These are phyloP conservation scores for Celastrina argiolus DNA, from an alignment of 2,888 invertebrate genomes.

Conservation along the genomic window DNA sequence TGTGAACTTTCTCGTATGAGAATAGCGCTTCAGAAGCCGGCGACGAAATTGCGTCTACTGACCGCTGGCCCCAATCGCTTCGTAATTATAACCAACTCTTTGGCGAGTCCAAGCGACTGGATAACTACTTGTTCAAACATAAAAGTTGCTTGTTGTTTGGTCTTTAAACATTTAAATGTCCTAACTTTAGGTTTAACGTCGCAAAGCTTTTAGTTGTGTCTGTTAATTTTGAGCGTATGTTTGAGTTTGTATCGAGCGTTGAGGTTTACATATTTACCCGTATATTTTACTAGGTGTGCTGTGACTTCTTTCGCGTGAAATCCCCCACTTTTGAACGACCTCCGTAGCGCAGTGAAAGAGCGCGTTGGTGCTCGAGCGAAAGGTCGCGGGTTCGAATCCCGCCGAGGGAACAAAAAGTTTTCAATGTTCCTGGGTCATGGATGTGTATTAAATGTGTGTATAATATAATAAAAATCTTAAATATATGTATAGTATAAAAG, in stretches of 20 bases:
- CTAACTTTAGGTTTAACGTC: slow-evolving; percentile 1
- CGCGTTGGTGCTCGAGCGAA: no score
- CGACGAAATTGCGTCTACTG: slow-evolving; percentile 29
- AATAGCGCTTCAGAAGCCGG: no score
- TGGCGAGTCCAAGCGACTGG: slow-evolving; percentile 34
- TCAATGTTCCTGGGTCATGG: no score
- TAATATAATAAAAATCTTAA: no score
- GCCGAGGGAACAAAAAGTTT: no score
- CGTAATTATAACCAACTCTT: slow-evolving; percentile 42
- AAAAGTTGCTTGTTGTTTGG: slow-evolving; percentile 27
- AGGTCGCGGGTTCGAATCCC: no score
- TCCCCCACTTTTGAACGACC: no score
- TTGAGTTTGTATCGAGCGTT: neutral
- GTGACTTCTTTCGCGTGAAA: no score
- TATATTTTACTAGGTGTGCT: neutral
- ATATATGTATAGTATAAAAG: no score
- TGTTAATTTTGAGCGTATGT: neutral
- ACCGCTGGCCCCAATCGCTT: slow-evolving; percentile 33
- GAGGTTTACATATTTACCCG: neutral
- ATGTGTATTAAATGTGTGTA: no score
- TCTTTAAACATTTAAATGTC: slow-evolving; percentile 22
- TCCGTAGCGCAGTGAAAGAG: no score
- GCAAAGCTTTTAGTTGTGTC: neutral
- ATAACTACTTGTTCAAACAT: slow-evolving; percentile 29
- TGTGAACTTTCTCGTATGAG: no score